Base-by-base conservation (phyloP, 2,888 invertebrate species). In the Pyrochroa serraticornis region DNA sequence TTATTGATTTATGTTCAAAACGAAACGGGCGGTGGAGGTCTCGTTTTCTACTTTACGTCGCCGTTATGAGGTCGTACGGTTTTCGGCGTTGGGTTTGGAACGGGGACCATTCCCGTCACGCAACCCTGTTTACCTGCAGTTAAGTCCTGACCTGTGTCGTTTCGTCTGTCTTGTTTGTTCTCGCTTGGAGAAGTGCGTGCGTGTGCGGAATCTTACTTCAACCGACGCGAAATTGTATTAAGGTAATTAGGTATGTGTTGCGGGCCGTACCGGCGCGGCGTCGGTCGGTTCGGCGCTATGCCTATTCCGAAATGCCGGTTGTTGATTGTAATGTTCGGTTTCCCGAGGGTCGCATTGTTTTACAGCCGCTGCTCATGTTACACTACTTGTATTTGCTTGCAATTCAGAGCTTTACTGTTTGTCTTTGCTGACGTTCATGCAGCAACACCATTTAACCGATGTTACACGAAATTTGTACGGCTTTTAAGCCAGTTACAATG, bases 231-330 rank as follows among this genome's bases (percentile, higher is more conserved):
- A 49, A 49, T 47, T 49, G 38, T 32, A 55, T 50, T 50, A 31
- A 49, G 37, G 38, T 49, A 56, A 56, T 49, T 56, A 44, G 44
- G 38, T 55, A 38, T 55, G 47, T 45, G 47, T 38, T 52, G 37
- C 33, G 52, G 44, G 33, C 44, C 39, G 44, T 44, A 34, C 33
- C 37, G 52, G 32, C 33, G 22, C 37, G 22, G 50, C 7, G 30
- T 43, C 31, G 43, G 31, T 30, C 3, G 22, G 34, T 42, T 46
- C 13, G 13, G 12, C 8, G 14, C 38, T n/a, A n/a, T 41, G 12
- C 10, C 14, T 38, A 38, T 38, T 38, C 10, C 36, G 36, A 38
- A 12, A 39, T 13, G 6, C 6, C 10, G 30, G 8, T 32, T 49
- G 31, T 49, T 45, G 52, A 45, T 52, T 45, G 52, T 45, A 31